Evolutionary conservation across 1,140 invertebrate species (phyloP).

Genomic region (Rhizoglyphus robini): DNA sequence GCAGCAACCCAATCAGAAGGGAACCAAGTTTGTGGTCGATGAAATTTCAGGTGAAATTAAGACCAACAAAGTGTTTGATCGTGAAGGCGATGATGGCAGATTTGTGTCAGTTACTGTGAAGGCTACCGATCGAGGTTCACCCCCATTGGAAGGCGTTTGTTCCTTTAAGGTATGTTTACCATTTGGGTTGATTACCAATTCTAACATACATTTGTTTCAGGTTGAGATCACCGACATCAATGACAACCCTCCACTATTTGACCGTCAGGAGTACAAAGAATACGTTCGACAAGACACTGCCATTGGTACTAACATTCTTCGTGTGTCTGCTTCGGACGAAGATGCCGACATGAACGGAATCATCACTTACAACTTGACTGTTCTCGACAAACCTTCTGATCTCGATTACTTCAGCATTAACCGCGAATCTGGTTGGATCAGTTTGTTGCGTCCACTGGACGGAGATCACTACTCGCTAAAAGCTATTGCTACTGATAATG

Average conservation of each 20-base stretch:
- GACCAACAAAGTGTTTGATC: conserved; percentile 88
- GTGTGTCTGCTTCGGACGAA: conserved; percentile 84
- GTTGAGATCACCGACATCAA: conserved; percentile 83
- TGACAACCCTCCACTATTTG: conserved; percentile 79
- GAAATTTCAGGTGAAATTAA: conserved; percentile 85
- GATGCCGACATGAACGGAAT: conserved; percentile 84
- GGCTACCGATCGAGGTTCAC: conserved; percentile 89
- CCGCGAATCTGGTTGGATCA: conserved; percentile 89
- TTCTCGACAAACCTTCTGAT: conserved; percentile 65
- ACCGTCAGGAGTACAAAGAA: conserved; percentile 89
- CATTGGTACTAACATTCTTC: conserved; percentile 80
- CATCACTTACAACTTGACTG: conserved; percentile 53
- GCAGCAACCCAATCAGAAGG: conserved; percentile 88
- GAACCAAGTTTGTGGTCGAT: conserved; percentile 84
- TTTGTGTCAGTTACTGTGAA: conserved; percentile 90
- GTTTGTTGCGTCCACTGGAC: conserved; percentile 79
- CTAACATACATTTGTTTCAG: neutral
- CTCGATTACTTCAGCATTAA: conserved; percentile 89
- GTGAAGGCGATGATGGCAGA: conserved; percentile 87
- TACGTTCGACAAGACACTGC: conserved; percentile 92
- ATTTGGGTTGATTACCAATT: neutral
- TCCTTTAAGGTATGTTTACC: conserved; percentile 61
- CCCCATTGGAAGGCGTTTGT: conserved; percentile 81
- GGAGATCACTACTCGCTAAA: conserved; percentile 84
- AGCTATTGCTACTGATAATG: conserved; percentile 81